Base-by-base conservation (phyloP, 2,113 vertebrate genomes). In the Pelodiscus sinensis region DNA sequence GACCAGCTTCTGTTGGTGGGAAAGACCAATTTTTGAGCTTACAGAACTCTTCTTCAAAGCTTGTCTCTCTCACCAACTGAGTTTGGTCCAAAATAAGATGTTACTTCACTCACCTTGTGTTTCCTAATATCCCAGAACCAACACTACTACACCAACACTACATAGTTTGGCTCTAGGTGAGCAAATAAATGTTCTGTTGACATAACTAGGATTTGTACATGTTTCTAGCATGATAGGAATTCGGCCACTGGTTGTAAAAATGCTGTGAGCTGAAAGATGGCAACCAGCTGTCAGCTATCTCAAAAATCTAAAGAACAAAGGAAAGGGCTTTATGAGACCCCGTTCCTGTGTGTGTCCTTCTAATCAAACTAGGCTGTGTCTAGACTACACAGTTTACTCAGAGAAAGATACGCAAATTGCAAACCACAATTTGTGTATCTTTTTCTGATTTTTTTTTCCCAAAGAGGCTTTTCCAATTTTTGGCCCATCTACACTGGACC, bases 191-290 rank as follows among this genome's bases (percentile, higher is more conserved):
- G 86, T 87, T 7, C 2, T 0, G 24, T 73, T 24, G 90, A 51
- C 6, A 4, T 1, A 2, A 60, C 65, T 21, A 27, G 79, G 52
- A n/a, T 21, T 31, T 25, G 21, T 13, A 1, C 10, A 2, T 54
- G 44, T 82, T 57, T 0, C 0, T 54, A 84, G 44, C 68, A 56
- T 13, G 85, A 55, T 9, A 27, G 31, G 22, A 9, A 84, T 84
- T 75, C 86, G 60, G 54, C 56, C 13, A 55, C 88, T 84, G 19
- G 8, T 84, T 86, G 50, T 56, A 5, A 1, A 0, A 62, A 62
- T 19, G 38, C 60, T 87, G 91, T 75, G 60, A 57, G 65, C 50
- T 68, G 24, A 25, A 60, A 54, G 35, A 4, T 25, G 35, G 14
- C 24, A 83, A 35, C 14, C 13, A 5, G 54, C 44, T 54, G 11